phyloP scores from a whole-genome alignment of 2,113 vertebrate genomes.

The Vireo altiloquus region DNA sequence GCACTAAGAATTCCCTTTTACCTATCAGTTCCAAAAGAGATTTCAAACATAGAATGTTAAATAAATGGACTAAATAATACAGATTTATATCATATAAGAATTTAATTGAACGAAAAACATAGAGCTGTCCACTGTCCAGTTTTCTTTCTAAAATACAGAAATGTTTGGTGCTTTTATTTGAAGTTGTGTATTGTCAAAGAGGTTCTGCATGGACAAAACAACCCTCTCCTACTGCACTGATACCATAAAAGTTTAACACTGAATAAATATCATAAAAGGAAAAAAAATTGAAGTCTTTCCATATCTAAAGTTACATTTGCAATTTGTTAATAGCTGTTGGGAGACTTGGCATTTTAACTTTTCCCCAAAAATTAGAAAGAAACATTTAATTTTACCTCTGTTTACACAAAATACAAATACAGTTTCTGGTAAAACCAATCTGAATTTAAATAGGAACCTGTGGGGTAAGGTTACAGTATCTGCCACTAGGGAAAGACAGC shows the following conservation, averaged over 20 bases:
- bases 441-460: not conserved
- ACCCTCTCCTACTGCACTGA: fast-evolving
- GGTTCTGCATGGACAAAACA: not conserved
- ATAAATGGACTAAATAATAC: not conserved
- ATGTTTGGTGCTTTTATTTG: not conserved
- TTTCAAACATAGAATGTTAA: not conserved
- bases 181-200: not conserved
- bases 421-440: not conserved
- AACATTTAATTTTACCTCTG: not conserved
- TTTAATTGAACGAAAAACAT: not conserved
- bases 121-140: not conserved
- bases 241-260: not conserved
- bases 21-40: not conserved
- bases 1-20: not conserved
- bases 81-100: not conserved
- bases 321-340: not conserved
- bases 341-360: not conserved
- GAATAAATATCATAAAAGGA: not conserved
- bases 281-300: not conserved
- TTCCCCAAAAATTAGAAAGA: not conserved
- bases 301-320: not conserved
- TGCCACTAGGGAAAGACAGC: not conserved
- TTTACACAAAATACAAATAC: not conserved
- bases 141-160: not conserved
- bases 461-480: not conserved